Evolutionary conservation across 2,888 invertebrate genomes (phyloP), one percentile per base, ranked within the genome.

Genomic region (Napeogenes sylphis): DNA sequence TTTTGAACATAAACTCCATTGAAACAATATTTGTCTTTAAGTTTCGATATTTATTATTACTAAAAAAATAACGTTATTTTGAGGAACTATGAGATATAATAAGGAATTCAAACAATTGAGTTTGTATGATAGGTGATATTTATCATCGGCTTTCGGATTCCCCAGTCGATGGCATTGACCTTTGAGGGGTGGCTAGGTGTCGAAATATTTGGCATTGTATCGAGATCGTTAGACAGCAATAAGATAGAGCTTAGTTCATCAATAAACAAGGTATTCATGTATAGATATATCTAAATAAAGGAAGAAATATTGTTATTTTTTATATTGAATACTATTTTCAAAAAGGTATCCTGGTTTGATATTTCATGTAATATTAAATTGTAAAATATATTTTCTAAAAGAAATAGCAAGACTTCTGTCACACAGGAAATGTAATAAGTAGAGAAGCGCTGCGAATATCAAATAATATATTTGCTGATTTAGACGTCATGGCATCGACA

Each of bases 1-100:
- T 35, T 58, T 35, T 64, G 55, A 59, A 63, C 56, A 54, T 45
- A 59, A 45, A 59, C 8, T 3, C 10, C 10, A 10, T 3, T 42
- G 42, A 10, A 10, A 10, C 10, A 42, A 10, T 42, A 3, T 42
- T 42, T 42, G 12, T 42, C 10, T 42, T 42, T 8, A 42, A 3
- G 42, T 8, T 42, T 10, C 10, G 3, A 10, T 10, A 42, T 12
- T 42, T 10, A 35, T 35, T 5, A 35, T 5, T 5, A 35, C 3
- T 35, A 5, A 35, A 35, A 5, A 1, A 35, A 35, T 35, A 35
- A 35, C 3, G 35, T 2, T 35, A 5, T 21, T 21, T 21, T 21
- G 21, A 21, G 21, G 21, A 21, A 21, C 21, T 21, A 1, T 21
- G 21, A 35, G 4, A 42, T 42, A 10, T 2, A 42, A 42, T 8